Evolutionary conservation across 92 coral and sea anemone species (phyloP).

Genomic region (Zoanthus gigantus): DNA sequence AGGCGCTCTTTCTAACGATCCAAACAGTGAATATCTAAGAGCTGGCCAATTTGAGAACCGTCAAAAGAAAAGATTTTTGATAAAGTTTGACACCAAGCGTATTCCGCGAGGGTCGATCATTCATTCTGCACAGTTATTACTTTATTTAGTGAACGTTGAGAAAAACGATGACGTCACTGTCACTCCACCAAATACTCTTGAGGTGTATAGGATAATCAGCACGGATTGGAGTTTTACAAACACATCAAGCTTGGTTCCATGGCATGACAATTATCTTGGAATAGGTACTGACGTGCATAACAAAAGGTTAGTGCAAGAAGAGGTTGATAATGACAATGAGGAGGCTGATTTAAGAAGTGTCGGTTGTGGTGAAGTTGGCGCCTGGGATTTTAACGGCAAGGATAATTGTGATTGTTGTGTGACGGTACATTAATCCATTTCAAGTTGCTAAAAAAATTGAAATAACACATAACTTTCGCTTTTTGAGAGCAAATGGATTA

Average conservation of each 20-base stretch:
- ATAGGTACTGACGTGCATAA: slow-evolving; percentile 79
- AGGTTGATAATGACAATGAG: too few species aligned
- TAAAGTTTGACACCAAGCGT: slow-evolving; percentile 80
- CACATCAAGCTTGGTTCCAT: slow-evolving; percentile 89
- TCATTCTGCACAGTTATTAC: slow-evolving; percentile 79
- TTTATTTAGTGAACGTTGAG: slow-evolving; percentile 73
- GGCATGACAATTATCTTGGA: slow-evolving; percentile 92
- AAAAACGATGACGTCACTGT: slow-evolving; percentile 13
- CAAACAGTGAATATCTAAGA: slow-evolving; percentile 69
- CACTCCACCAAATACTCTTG: slow-evolving; percentile 75
- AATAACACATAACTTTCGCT: too few species aligned
- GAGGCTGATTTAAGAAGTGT: too few species aligned
- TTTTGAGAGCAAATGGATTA: too few species aligned
- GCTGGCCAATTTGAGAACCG: slow-evolving; percentile 78
- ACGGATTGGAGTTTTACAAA: slow-evolving; percentile 86
- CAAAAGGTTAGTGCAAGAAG: slow-evolving; percentile 44
- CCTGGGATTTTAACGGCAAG: too few species aligned
- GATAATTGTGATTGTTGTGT: too few species aligned
- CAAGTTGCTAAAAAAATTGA: too few species aligned
- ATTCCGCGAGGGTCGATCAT: slow-evolving; percentile 77
- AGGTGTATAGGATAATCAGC: slow-evolving; percentile 86
- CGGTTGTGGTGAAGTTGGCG: too few species aligned
- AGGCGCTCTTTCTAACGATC: slow-evolving; percentile 62
- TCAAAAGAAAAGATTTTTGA: slow-evolving; percentile 79
- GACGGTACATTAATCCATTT: too few species aligned